Base-by-base conservation (phyloP, 2,113 vertebrate species). In the Bostrychus sinensis region DNA sequence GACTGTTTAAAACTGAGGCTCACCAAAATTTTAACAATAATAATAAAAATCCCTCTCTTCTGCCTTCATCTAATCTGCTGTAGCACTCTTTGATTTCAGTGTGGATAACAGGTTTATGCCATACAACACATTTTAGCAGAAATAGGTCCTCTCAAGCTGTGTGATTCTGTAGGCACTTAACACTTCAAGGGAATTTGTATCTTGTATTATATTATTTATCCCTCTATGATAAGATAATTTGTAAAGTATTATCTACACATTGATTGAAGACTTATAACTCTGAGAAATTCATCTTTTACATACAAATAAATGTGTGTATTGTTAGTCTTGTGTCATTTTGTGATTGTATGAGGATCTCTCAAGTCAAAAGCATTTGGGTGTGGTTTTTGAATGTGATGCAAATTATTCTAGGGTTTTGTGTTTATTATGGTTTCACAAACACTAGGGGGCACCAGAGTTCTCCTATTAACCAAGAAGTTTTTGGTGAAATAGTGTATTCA, bases 231-330 rank as follows among this genome's bases (percentile, higher is more conserved):
- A 36, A 72, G 32, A 53, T 0, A 60, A 34, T 46, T 78, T 87
- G 56, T 84, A 62, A 85, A 87, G 84, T 88, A 86, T 88, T 88
- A 85, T 82, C 37, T 51, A 36, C 26, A 25, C 70, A 65, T 38
- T 55, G 59, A 84, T 66, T 75, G 67, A 76, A 75, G 20, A 23
- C 69, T 43, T 39, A 42, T 48, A 34, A 2, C 25, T 68, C 23
- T 39, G 3, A 70, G 2, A 66, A 66, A 41, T 73, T 45, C n/a
- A 53, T 32, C 23, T 69, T 70, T 56, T 34, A 55, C 14, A 12
- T 74, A 56, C 36, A 70, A 84, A 86, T 80, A 81, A 77, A 85
- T 51, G 25, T 63, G 56, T 75, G 42, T 56, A 68, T 81, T 76
- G 46, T 50, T 78, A 51, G 34, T 34, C 20, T 7, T 70, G 32